Base-by-base conservation (phyloP, 2,888 invertebrate species). In the Limulus polyphemus region DNA sequence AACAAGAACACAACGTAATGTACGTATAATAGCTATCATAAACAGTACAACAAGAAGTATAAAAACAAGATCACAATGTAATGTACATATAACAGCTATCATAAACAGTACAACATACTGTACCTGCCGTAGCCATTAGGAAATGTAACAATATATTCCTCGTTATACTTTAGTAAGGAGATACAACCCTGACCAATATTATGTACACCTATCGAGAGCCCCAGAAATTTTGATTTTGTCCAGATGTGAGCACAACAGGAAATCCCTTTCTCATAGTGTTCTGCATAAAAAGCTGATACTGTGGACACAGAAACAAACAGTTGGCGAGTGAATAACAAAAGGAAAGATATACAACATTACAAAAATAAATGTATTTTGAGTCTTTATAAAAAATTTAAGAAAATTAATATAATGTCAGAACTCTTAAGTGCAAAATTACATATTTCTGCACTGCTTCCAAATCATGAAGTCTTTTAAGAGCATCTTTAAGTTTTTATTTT, bases 241-340 rank as follows among this genome's bases (percentile, higher is more conserved):
- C 97, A 99, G 59, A 99, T 91, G 78, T 93, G 92, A 10, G 95
- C 98, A 73, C 91, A 87, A 77, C 98, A 89, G 67, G 86, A 86
- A 62, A 99, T 91, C 71, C 87, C 83, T 74, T 91, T 93, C 74
- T 86, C 85, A 70, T 84, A 86, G 79, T 95, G 92, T 77, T 99
- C 99, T 17, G 95, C 98, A 81, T 99, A 99, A 80, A 99, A 99
- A 47, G 97, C 98, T 62, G 98, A 98, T 73, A 99, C 90, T 88
- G 76, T 67, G 77, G 78, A 68, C 54, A 62, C 65, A 65, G 58
- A 70, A 65, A 61, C 67, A 64, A 10, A 65, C 65, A n/a, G 66
- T 48, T 14, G 47, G 12, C 13, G 16, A 13, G 49, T 55, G 47
- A 47, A 51, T 56, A 55, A 52, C 55, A 55, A 48, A 49, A 10